A percentile compares a stretch with the other conserved stretches of the same genome.
These are phyloP conservation scores for Formica selysi DNA, from an alignment of 1,140 invertebrate species.

Conservation along the genomic window DNA sequence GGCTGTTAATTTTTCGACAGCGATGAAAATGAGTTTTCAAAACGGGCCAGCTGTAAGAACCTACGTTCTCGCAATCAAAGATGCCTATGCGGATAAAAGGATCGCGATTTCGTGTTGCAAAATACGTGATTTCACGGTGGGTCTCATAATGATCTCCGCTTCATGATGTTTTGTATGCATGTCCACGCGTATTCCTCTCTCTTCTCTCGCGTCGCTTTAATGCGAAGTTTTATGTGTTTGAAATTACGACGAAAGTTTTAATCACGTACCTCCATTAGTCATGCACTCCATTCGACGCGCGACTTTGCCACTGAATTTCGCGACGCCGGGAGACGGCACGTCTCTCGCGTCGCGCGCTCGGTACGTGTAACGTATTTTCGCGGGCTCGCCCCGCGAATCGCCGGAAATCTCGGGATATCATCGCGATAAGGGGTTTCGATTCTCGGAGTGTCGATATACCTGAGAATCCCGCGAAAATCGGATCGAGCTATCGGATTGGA, in stretches of 20 bases:
- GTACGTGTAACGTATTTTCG: conserved; percentile 51
- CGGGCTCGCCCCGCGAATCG: conserved; percentile 2
- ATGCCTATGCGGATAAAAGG: background rate
- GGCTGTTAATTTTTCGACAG: background rate
- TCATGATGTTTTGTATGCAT: conserved; percentile 22
- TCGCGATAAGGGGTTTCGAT: conserved; percentile 21
- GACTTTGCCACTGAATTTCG: conserved; percentile 35
- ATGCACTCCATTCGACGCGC: conserved; percentile 73
- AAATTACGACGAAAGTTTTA: conserved; percentile 83
- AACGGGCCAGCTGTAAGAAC: background rate
- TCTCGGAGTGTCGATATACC: conserved; percentile 13
- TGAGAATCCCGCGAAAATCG: conserved; percentile 17
- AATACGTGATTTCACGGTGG: background rate
- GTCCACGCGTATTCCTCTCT: conserved; percentile 2
- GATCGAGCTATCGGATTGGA: conserved; percentile 37
- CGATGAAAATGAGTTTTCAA: conserved; percentile 5
- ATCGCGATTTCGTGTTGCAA: conserved; percentile 21
- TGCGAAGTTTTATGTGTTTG: conserved; percentile 66
- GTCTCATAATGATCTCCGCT: conserved; percentile 20
- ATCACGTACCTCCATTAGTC: conserved; percentile 83
- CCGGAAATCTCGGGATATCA: conserved; percentile 25
- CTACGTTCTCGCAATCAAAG: background rate
- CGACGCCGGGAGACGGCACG: conserved; percentile 17
- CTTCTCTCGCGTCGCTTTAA: conserved; percentile 9
- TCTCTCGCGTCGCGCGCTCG: conserved; percentile 6